A percentile compares a stretch with the other conserved stretches of the same genome.
phyloP scores from a whole-genome alignment of 2,797 vertebrate species.

The Mionectes olivaceus region DNA sequence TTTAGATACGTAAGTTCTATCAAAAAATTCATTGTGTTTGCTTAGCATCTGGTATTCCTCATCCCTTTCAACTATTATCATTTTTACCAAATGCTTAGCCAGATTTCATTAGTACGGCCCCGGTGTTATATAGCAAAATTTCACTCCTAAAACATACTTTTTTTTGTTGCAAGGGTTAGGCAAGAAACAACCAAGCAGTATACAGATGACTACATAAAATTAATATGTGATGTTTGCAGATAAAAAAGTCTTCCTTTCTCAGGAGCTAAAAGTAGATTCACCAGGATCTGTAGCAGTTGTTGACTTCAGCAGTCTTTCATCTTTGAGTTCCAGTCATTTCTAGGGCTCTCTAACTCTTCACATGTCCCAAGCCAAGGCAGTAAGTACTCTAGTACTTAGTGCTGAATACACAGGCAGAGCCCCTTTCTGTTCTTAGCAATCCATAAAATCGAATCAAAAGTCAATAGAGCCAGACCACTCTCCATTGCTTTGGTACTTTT shows the following conservation, averaged over 20 bases:
- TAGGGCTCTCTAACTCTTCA: neutral
- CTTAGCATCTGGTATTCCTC: neutral
- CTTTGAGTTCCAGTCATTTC: neutral
- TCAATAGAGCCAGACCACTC: neutral
- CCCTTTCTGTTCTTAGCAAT: neutral
- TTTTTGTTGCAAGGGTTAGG: neutral
- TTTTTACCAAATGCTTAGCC: neutral
- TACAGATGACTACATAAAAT: neutral
- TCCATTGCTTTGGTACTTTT: neutral
- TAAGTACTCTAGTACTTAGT: neutral
- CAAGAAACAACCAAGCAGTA: neutral
- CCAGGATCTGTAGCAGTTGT: neutral
- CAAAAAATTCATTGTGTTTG: neutral
- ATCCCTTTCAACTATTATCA: neutral
- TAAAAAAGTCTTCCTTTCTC: neutral
- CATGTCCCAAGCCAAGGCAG: neutral
- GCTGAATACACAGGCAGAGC: neutral
- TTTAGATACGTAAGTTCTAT: neutral
- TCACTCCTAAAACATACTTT: neutral
- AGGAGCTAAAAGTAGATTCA: neutral
- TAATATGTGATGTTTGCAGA: neutral
- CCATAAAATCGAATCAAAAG: neutral
- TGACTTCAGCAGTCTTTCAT: neutral
- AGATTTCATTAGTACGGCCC: neutral
- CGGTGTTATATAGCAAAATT: neutral